Conservation (phyloP, 2,888 invertebrate species). For the Tenthredo distinguenda region DNA sequence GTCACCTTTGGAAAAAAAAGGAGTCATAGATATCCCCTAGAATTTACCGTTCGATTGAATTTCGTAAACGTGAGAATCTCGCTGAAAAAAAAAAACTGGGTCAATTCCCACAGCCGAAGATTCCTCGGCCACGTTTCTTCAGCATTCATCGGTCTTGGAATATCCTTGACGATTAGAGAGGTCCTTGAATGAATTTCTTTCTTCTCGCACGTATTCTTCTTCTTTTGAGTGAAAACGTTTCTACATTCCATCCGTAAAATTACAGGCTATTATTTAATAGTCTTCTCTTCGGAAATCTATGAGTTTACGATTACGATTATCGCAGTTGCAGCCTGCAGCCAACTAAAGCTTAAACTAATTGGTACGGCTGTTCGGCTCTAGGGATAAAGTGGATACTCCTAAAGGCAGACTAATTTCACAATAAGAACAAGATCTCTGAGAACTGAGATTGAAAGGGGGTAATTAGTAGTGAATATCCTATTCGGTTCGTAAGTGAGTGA, state of each 20-base stretch:
- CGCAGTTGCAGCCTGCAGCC: neutral
- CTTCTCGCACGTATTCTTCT: neutral
- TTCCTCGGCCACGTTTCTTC: neutral
- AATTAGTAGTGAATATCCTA: slow-evolving; percentile 21
- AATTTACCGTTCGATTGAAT: neutral
- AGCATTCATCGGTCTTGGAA: neutral
- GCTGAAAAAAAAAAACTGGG: neutral
- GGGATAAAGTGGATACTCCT: neutral
- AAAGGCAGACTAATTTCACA: neutral
- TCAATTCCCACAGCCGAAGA: neutral
- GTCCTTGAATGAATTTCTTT: neutral
- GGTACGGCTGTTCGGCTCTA: neutral
- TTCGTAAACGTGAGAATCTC: neutral
- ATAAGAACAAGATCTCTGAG: neutral
- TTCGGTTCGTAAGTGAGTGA: neutral
- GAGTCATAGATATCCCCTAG: neutral
- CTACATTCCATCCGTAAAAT: neutral
- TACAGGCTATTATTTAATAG: neutral
- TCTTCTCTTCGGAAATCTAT: neutral
- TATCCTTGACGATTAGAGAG: neutral
- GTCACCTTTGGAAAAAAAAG: neutral
- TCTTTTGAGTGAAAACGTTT: neutral
- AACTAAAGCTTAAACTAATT: neutral
- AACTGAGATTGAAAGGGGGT: slow-evolving; percentile 26
- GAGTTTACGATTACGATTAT: neutral